Evolutionary conservation across 2,797 vertebrate genomes (phyloP).

Genomic region (Uromys caudimaculatus): DNA sequence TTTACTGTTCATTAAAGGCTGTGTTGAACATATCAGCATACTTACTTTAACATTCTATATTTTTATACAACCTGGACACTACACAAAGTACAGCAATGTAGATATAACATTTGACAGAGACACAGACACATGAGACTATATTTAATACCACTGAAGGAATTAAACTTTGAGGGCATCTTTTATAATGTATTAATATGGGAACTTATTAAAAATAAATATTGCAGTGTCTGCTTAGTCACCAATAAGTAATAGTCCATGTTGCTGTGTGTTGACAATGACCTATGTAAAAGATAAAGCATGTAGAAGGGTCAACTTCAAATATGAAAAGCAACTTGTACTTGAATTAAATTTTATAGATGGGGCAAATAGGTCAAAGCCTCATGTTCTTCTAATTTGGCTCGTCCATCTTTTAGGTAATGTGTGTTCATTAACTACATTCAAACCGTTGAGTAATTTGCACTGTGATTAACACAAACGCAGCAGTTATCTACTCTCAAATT

Average conservation of each 20-base stretch:
- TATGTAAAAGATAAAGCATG: not conserved
- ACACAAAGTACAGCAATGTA: not conserved
- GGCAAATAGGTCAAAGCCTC: not conserved
- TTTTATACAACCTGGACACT: not conserved
- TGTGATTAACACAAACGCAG: slow-evolving; percentile 63
- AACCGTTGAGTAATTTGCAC: slow-evolving; percentile 37
- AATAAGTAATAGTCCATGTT: not conserved
- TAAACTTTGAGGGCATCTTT: not conserved
- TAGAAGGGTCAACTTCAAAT: not conserved
- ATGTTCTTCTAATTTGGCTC: slow-evolving; percentile 15
- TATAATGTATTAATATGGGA: not conserved
- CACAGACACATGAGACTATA: not conserved
- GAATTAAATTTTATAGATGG: not conserved
- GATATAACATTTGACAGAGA: not conserved
- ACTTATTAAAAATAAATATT: slow-evolving; percentile 1
- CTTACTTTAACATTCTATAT: not conserved
- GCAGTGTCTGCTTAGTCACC: not conserved
- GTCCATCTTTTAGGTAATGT: slow-evolving; percentile 47
- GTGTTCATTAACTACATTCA: slow-evolving; percentile 28
- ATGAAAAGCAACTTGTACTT: not conserved
- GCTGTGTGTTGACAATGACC: not conserved
- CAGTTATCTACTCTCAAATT: slow-evolving; percentile 66
- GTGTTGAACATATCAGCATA: not conserved
- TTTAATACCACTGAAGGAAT: not conserved
- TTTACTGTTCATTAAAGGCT: not conserved